These are phyloP conservation scores for Harpalus rufipes DNA, from an alignment of 2,888 invertebrate species.

Conservation along the genomic window DNA sequence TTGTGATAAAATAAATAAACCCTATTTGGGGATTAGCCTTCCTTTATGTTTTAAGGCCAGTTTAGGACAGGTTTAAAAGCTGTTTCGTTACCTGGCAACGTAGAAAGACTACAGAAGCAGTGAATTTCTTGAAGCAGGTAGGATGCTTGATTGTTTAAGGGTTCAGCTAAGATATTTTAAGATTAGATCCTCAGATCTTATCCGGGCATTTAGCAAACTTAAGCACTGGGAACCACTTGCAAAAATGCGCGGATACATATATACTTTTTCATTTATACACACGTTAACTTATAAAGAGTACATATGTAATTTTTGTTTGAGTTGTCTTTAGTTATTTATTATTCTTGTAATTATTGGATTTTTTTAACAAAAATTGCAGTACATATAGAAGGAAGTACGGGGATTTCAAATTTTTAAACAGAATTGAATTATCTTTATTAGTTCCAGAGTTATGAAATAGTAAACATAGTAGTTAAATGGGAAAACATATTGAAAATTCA, in stretches of 20 bases:
- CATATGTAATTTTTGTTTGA: too few relatives aligned
- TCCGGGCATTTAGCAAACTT: not conserved
- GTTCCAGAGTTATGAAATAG: too few relatives aligned
- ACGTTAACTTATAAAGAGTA: too few relatives aligned
- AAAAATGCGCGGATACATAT: not conserved
- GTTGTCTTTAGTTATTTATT: too few relatives aligned
- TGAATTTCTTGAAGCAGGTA: slow-evolving; percentile 1
- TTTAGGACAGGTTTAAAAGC: not conserved
- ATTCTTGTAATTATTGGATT: too few relatives aligned
- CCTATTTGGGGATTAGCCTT: not conserved
- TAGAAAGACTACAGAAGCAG: not conserved
- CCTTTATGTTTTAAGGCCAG: not conserved
- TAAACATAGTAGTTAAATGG: too few relatives aligned
- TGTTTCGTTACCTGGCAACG: not conserved
- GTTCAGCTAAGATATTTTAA: not conserved
- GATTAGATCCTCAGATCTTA: slow-evolving; percentile 2
- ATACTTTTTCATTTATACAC: too few relatives aligned
- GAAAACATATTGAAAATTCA: too few relatives aligned
- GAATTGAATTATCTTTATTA: too few relatives aligned
- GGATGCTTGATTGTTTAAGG: not conserved
- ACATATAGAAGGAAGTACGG: too few relatives aligned
- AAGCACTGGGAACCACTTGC: not conserved
- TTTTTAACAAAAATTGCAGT: too few relatives aligned
- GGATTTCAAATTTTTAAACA: too few relatives aligned
- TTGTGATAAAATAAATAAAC: not conserved